Percentiles rank a stretch among this genome's conserved stretches.
phyloP scores from a whole-genome alignment of 2,797 vertebrate genomes.

The Otus scops region DNA sequence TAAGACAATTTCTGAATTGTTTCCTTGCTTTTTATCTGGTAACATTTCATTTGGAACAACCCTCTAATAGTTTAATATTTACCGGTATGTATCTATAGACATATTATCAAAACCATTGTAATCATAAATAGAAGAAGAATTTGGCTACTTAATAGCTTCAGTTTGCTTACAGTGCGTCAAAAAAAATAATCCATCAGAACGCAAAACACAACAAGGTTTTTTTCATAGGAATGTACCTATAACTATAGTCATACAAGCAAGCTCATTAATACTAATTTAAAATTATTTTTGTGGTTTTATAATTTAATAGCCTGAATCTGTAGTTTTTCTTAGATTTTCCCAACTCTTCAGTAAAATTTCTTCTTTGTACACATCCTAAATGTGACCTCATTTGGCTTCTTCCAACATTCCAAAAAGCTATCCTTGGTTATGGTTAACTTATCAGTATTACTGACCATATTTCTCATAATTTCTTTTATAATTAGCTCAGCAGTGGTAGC shows the following conservation, averaged over 20 bases:
- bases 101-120: background rate
- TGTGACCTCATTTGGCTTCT: fast-evolving
- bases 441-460: background rate
- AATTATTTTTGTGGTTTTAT: background rate
- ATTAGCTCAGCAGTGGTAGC: background rate
- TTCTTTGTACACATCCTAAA: background rate
- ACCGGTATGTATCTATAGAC: background rate
- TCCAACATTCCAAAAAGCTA: background rate
- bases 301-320: background rate
- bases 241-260: background rate
- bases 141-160: background rate
- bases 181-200: background rate
- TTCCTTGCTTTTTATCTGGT: background rate
- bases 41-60: background rate
- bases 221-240: background rate
- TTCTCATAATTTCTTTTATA: background rate
- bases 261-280: background rate
- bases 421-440: background rate
- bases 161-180: background rate
- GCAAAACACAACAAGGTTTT: background rate
- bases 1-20: background rate
- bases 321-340: background rate
- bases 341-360: background rate
- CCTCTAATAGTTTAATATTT: background rate
- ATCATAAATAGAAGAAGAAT: background rate